Evolutionary conservation across 2,888 invertebrate species (phyloP).

Genomic region (Rotaria magnacalcarata): DNA sequence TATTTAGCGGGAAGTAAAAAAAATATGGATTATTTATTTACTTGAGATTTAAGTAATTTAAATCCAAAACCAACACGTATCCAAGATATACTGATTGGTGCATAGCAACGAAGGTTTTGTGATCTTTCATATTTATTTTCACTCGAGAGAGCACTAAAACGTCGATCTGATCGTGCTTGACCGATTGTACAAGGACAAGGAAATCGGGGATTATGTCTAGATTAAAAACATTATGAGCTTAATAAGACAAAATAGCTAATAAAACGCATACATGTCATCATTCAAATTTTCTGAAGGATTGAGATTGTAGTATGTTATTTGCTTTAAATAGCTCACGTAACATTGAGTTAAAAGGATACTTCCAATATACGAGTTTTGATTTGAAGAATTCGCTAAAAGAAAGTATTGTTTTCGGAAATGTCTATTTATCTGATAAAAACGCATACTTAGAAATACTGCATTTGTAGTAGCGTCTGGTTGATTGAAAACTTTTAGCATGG

Average conservation of each 20-base stretch:
- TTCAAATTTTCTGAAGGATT: background rate
- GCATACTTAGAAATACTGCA: no score
- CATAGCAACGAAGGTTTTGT: background rate
- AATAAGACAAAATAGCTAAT: background rate
- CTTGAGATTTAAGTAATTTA: background rate
- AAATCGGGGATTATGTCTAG: background rate
- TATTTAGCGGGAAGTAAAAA: background rate
- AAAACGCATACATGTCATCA: background rate
- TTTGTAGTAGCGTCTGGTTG: no score
- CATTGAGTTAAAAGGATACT: constrained; percentile 20
- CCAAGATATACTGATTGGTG: background rate
- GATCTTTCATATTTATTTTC: background rate
- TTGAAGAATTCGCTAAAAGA: no score
- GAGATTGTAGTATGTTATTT: background rate
- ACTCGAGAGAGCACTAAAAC: background rate
- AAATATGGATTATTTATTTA: background rate
- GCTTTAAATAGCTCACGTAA: background rate
- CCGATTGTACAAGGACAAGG: background rate
- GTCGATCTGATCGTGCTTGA: background rate
- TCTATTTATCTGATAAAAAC: no score
- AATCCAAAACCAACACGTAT: background rate
- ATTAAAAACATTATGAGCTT: no score
- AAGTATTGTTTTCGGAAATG: no score
- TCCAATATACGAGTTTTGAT: background rate
- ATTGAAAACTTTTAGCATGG: no score